phyloP scores from a whole-genome alignment of 2,113 vertebrate species.

The Xerus inauris region DNA sequence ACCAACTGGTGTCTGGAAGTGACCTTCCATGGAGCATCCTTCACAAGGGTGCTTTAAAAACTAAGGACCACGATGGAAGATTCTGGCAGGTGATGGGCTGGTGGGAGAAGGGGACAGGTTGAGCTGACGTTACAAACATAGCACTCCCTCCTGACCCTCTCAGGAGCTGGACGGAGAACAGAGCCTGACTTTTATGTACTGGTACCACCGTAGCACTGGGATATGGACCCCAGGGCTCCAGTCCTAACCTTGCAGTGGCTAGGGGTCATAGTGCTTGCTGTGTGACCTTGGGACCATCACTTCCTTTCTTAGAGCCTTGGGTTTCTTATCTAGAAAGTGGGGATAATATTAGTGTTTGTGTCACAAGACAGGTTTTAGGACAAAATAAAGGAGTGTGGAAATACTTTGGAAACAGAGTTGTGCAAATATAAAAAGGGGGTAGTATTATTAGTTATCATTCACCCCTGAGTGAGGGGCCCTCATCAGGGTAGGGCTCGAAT shows the following conservation, averaged over 20 bases:
- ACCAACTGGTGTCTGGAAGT: slow-evolving; percentile 71
- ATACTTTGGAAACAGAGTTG: not conserved
- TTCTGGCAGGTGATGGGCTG: not conserved
- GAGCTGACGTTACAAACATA: not conserved
- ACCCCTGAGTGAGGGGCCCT: not conserved
- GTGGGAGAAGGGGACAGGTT: not conserved
- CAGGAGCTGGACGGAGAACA: not conserved
- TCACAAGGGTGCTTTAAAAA: not conserved
- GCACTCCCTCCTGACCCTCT: not conserved
- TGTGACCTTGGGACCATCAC: not conserved
- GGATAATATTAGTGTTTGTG: not conserved
- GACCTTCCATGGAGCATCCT: slow-evolving; percentile 63
- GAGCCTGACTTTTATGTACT: not conserved
- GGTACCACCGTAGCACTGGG: not conserved
- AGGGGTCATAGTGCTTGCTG: not conserved
- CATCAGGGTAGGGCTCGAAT: too few species aligned
- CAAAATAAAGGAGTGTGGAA: not conserved
- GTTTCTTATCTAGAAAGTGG: not conserved
- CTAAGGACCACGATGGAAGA: not conserved
- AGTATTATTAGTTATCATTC: not conserved
- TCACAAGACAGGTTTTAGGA: not conserved
- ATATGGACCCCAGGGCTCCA: fast-evolving
- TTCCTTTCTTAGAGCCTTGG: not conserved
- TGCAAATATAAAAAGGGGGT: not conserved
- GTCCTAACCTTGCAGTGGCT: not conserved